Evolutionary conservation across 2,113 vertebrate genomes (phyloP), one percentile per base, ranked within the genome.

Genomic region (Seriola rivoliana): DNA sequence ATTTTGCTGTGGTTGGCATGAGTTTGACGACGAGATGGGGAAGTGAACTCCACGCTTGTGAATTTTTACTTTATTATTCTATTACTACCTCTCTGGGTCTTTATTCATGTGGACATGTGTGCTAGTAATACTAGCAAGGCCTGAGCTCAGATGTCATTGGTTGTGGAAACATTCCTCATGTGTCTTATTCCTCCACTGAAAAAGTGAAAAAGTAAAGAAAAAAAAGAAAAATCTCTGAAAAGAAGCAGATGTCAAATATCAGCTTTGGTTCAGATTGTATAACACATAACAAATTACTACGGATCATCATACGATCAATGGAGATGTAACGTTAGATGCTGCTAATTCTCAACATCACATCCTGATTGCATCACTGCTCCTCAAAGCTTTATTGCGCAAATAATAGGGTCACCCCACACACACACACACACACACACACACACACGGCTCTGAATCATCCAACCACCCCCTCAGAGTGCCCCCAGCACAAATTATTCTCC

Each of bases 241-340:
- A 89, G 90, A 92, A 94, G 85, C 94, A 93, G 90, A 94, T 94
- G 93, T 92, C 46, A 88, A 90, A 89, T 83, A 85, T 66, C 68
- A 62, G 80, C 68, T 89, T 85, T 17, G 48, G 75, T 65, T 64
- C 59, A 90, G 80, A 84, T 87, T 72, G 74, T 64, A 38, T 66
- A 85, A 75, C 75, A 87, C 46, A 68, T 87, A 88, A 90, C 78
- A 89, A 94, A 93, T 92, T 66, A 87, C 58, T 36, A 46, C 8
- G 69, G 83, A 88, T 91, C 89, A 84, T 57, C 23, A 44, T 73
- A 62, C 78, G 23, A 88, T 90, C 89, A 89, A 88, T 80, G 71
- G 36, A 52, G 5, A 57, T 70, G 86, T 87, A 93, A 93, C 17
- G 25, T 82, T 88, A 91, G 80, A 84, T 38, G 66, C 54, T n/a